These are phyloP conservation scores for Sturnira hondurensis DNA, from an alignment of 2,113 vertebrate genomes.

Conservation along the genomic window DNA sequence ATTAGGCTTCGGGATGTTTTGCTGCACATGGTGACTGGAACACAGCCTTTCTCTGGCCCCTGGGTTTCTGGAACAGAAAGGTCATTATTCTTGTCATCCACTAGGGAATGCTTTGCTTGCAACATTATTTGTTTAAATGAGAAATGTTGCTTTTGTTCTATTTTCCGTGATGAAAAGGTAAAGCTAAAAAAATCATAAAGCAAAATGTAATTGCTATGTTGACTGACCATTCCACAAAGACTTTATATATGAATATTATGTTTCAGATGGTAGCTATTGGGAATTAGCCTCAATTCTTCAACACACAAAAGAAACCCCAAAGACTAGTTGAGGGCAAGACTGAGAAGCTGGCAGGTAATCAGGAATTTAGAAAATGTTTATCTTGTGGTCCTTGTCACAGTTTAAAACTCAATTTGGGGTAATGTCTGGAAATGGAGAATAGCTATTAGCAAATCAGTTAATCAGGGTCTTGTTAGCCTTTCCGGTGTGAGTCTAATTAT, in stretches of 20 bases:
- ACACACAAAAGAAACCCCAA: conserved; percentile 11
- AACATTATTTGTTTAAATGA: conserved; percentile 39
- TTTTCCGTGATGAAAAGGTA: conserved; percentile 33
- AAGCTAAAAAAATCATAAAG: conserved; percentile 15
- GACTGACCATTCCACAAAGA: conserved; percentile 10
- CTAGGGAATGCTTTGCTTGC: conserved; percentile 5
- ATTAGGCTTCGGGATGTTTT: neutral
- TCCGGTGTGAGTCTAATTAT: conserved; percentile 63
- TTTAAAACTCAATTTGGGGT: conserved; percentile 63
- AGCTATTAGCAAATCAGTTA: conserved; percentile 72
- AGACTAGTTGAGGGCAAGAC: neutral
- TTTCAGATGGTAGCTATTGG: conserved; percentile 11
- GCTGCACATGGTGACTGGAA: neutral
- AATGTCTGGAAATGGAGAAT: conserved; percentile 52
- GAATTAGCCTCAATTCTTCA: conserved; percentile 6
- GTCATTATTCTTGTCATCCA: conserved; percentile 26
- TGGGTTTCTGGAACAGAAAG: conserved; percentile 38
- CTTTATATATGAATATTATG: neutral
- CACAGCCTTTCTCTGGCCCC: neutral
- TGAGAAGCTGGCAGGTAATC: neutral
- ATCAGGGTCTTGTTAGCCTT: conserved; percentile 59
- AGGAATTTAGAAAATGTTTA: conserved; percentile 50
- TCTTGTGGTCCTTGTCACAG: conserved; percentile 39
- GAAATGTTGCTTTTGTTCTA: conserved; percentile 5
- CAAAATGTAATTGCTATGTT: conserved; percentile 13